Percentiles rank a stretch among this genome's conserved stretches.
Conservation (phyloP, 2,797 vertebrate genomes). For the Tarsius wallacei region DNA sequence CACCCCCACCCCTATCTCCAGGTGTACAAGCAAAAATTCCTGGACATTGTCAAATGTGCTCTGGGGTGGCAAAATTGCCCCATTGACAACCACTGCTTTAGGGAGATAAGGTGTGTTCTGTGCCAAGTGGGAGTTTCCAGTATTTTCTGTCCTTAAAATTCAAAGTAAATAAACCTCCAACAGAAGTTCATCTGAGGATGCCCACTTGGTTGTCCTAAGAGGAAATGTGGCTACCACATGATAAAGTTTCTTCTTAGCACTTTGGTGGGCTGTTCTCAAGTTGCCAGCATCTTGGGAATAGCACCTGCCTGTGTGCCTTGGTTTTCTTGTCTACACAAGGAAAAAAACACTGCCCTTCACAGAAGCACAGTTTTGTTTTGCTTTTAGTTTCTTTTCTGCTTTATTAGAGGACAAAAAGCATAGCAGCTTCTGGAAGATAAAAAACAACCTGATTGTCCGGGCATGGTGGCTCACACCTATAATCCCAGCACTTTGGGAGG, state of each 20-base stretch:
- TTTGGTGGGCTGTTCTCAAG: not conserved
- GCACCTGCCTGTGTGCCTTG: not conserved
- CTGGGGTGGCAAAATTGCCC: not conserved
- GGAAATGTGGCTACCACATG: not conserved
- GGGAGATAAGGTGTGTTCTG: not conserved
- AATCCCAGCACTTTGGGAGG: too few relatives aligned
- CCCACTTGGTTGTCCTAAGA: not conserved
- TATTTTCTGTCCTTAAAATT: not conserved
- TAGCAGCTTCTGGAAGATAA: not conserved
- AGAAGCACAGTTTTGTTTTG: conserved; percentile 31
- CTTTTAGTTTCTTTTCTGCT: conserved; percentile 43
- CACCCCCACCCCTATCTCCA: not conserved
- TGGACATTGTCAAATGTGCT: not conserved
- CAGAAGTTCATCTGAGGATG: not conserved
- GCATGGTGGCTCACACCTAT: too few relatives aligned
- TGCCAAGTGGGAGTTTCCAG: not conserved
- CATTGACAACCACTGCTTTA: not conserved
- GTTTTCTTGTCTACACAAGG: not conserved
- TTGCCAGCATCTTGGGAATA: not conserved
- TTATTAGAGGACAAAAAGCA: not conserved
- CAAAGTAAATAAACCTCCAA: not conserved
- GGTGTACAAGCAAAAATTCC: not conserved
- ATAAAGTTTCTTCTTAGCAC: not conserved
- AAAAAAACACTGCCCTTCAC: not conserved
- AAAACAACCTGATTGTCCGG: not conserved